A percentile compares a stretch with the other conserved stretches of the same genome.
Evolutionary conservation across 2,888 invertebrate species (phyloP).

Genomic region (Acrobeloides nanus): DNA sequence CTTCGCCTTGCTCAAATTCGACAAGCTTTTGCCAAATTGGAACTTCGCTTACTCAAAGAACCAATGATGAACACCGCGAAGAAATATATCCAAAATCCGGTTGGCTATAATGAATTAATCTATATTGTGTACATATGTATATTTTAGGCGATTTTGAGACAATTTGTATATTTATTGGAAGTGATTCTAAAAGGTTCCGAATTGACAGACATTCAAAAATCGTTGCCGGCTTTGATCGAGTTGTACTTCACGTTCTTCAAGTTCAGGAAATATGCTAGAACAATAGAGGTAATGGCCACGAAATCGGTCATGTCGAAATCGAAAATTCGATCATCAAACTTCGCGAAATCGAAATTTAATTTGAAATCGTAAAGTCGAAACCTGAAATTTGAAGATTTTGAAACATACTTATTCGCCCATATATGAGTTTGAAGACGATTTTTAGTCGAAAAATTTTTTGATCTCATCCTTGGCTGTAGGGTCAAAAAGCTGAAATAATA

Average conservation of each 20-base stretch:
- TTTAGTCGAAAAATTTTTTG: no score
- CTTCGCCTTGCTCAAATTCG: conserved; percentile 15
- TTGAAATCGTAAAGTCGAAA: no score
- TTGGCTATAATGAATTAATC: no score
- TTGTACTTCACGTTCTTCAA: conserved; percentile 15
- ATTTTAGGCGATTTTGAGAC: neutral
- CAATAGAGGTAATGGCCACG: conserved; percentile 11
- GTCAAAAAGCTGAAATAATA: no score
- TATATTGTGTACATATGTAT: no score
- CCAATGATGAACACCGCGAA: conserved; percentile 14
- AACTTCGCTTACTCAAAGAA: conserved; percentile 34
- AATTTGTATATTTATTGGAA: conserved; percentile 8
- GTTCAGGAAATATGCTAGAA: conserved; percentile 11
- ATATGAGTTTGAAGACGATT: no score
- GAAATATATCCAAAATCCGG: conserved; percentile 8
- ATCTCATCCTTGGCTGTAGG: no score
- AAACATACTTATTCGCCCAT: no score
- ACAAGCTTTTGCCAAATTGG: conserved; percentile 17
- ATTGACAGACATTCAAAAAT: conserved; percentile 10
- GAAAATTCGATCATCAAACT: no score
- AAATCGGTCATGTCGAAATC: no score
- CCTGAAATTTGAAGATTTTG: no score
- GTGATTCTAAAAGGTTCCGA: conserved; percentile 11
- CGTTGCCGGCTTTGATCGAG: conserved; percentile 10
- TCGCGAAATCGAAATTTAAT: no score